Conservation (phyloP, 2,797 vertebrate species). For the Bradypus variegatus region DNA sequence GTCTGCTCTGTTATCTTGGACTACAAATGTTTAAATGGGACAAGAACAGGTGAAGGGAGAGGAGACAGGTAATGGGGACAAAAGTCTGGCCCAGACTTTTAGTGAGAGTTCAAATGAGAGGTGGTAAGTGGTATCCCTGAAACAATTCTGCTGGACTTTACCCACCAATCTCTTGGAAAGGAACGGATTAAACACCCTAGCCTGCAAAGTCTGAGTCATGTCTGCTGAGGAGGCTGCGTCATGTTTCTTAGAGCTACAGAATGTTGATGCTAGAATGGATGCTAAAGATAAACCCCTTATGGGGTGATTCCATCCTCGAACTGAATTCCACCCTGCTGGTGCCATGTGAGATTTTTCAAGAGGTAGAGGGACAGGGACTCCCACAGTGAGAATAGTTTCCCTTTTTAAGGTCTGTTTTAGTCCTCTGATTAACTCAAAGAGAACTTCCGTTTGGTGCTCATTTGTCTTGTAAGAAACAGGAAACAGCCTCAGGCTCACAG, state of each 20-base stretch:
- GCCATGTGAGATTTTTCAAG: neutral
- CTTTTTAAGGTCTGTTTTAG: neutral
- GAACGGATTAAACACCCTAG: neutral
- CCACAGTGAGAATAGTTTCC: neutral
- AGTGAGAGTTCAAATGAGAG: constrained; percentile 18
- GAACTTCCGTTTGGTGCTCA: constrained; percentile 26
- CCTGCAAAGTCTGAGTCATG: neutral
- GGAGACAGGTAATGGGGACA: neutral
- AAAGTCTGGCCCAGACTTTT: constrained; percentile 10
- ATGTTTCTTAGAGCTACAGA: neutral
- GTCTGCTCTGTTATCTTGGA: constrained; percentile 50
- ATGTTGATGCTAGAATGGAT: neutral
- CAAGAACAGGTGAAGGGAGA: constrained; percentile 26
- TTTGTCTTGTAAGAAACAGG: constrained; percentile 35
- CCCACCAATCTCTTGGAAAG: neutral
- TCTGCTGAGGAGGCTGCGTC: neutral
- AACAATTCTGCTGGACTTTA: neutral
- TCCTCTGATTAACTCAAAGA: neutral
- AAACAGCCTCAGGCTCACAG: constrained; percentile 7
- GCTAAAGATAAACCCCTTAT: neutral
- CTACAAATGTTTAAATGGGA: constrained; percentile 24
- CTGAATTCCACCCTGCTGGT: neutral
- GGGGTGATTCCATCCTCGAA: neutral
- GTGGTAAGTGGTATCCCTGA: rapidly evolving
- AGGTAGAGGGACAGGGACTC: neutral